Base-by-base conservation (phyloP, 2,888 invertebrate genomes). In the Cryptocephalus primarius region DNA sequence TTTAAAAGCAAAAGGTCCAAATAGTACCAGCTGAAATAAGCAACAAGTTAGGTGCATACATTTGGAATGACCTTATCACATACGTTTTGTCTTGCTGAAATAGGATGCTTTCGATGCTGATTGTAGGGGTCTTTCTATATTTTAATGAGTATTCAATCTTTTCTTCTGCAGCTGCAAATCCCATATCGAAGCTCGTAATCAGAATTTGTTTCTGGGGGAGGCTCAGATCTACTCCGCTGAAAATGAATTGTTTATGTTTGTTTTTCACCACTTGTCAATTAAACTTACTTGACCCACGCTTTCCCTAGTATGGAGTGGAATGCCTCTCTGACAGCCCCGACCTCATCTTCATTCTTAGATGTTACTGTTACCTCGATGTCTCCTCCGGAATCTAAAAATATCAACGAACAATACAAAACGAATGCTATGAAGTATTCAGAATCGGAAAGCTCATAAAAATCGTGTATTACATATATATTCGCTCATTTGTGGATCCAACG, bases 401-500 rank as follows among this genome's bases (percentile, higher is more conserved):
- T 2, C 38, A 36, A 36, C 12, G 22, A 2, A 22, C 6, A 2
- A 6, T 4, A 22, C 6, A 22, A 22, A 22, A 22, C 2, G 22
- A 22, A 22, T 22, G 22, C 2, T 2, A 22, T 22, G 22, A 22
- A 6, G 22, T 22, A 22, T 22, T 22, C 22, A 22, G 6, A 2
- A 22, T 22, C 6, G 22, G 22, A 22, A 22, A 4, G 22, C 2
- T 22, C 22, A 22, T 2, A 22, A 22, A 4, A 22, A 22, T 22
- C 6, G 3, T 22, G 6, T 22, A 22, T 76, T 75, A 89, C 89
- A 79, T 55, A 89, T 79, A 61, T 86, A 84, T 69, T 89, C 87
- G 64, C 82, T 84, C 90, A 90, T 91, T 67, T 90, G 89, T 11
- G 90, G 90, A 67, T 91, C 90, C 22, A 91, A 71, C 8, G 89